phyloP scores from a whole-genome alignment of 53 echinoderm and acorn worm genomes.

The Astropecten irregularis region DNA sequence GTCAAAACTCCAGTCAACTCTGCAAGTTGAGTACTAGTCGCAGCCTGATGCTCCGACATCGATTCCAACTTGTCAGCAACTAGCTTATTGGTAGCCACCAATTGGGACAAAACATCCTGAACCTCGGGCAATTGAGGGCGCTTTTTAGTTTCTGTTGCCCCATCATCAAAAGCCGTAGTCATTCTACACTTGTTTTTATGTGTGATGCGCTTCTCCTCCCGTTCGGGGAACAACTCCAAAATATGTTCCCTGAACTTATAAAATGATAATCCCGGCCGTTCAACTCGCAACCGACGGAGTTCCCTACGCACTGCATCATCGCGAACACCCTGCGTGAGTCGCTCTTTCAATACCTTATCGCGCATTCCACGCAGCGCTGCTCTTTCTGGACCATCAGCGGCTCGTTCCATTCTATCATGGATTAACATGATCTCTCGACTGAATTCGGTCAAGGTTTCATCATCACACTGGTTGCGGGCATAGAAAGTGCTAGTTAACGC shows the following conservation, averaged over 20 bases:
- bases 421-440: conserved; percentile 21
- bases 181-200: conserved; percentile 1
- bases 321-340: conserved; percentile 1
- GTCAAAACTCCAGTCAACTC: conserved; percentile 10
- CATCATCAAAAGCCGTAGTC: not conserved
- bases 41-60: not conserved
- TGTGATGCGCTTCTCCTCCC: not conserved
- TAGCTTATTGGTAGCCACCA: conserved; percentile 4
- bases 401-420: conserved; percentile 22
- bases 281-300: conserved; percentile 3
- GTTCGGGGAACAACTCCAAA: not conserved
- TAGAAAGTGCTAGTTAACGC: conserved; percentile 22
- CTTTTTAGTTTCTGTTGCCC: not conserved
- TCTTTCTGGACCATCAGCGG: not conserved
- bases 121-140: not conserved
- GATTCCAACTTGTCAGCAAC: not conserved
- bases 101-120: conserved; percentile 2
- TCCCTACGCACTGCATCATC: conserved; percentile 25
- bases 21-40: not conserved
- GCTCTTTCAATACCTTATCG: conserved; percentile 11
- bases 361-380: conserved; percentile 16
- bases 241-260: not conserved
- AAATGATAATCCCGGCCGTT: not conserved
- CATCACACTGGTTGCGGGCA: not conserved
- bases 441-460: conserved; percentile 23